A percentile compares a stretch with the other conserved stretches of the same genome.
Evolutionary conservation across 92 coral and sea anemone species (phyloP).

Genomic region (Muricea muricata): DNA sequence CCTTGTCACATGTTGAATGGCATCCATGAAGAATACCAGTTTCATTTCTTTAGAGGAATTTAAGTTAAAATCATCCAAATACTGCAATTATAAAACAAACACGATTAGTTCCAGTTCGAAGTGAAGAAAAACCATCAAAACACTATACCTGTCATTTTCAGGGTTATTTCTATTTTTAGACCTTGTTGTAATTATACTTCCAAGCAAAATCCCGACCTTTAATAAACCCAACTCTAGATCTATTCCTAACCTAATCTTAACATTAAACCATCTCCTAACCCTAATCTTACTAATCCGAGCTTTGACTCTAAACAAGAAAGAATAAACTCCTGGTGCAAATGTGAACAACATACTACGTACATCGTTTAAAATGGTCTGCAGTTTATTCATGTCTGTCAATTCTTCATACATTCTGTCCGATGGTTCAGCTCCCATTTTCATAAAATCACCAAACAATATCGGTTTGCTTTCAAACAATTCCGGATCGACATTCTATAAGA

Average conservation of each 20-base stretch:
- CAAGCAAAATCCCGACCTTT: too few relatives aligned
- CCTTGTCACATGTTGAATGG: conserved; percentile 97
- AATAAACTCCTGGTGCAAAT: too few relatives aligned
- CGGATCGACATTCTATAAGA: conserved; percentile 77
- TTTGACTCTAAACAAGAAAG: too few relatives aligned
- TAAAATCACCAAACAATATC: conserved; percentile 95
- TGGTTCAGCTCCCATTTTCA: conserved; percentile 99
- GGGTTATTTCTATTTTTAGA: too few relatives aligned
- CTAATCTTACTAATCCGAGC: too few relatives aligned
- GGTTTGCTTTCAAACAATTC: conserved; percentile 86
- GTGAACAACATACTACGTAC: conserved; percentile 81
- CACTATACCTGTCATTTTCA: too few relatives aligned
- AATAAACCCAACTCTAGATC: too few relatives aligned
- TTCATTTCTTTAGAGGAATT: conserved; percentile 98
- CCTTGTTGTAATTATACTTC: too few relatives aligned
- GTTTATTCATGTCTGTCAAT: conserved; percentile 81
- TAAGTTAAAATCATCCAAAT: conserved; percentile 93
- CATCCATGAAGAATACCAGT: conserved; percentile 98
- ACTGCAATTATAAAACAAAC: conserved; percentile 55
- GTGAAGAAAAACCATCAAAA: too few relatives aligned
- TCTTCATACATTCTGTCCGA: conserved; percentile 92
- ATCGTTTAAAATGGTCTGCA: conserved; percentile 79
- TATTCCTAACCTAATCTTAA: too few relatives aligned
- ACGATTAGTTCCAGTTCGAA: too few relatives aligned
- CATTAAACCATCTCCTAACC: too few relatives aligned